These are phyloP conservation scores for Penaeus monodon DNA, from an alignment of 2,888 invertebrate genomes.

Conservation along the genomic window DNA sequence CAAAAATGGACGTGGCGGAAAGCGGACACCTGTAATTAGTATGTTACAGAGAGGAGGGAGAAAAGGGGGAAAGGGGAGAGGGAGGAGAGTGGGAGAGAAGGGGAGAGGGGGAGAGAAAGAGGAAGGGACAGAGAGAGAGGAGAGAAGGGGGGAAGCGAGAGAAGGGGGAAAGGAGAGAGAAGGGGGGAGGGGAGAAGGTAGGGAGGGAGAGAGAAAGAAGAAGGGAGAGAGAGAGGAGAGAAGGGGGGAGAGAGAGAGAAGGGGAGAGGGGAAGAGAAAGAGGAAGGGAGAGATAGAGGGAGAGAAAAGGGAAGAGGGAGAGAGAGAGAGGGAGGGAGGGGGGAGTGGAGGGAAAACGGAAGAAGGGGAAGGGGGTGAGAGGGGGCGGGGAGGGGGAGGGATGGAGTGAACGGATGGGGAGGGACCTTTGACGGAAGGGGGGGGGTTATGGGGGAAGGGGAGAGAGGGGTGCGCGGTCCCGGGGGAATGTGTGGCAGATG, in stretches of 20 bases:
- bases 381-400: too few species aligned
- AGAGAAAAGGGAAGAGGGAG: background rate
- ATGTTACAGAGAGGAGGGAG: constrained; percentile 3
- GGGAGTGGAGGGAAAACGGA: background rate
- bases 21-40: background rate
- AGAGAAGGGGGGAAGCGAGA: background rate
- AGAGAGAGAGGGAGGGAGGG: background rate
- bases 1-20: background rate
- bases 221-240: background rate
- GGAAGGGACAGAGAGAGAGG: too few species aligned
- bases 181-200: too few species aligned
- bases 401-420: too few species aligned
- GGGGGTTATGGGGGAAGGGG: too few species aligned
- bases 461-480: background rate
- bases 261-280: background rate
- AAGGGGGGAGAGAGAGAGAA: background rate
- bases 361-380: background rate
- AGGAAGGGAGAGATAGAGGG: background rate
- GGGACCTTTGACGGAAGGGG: too few species aligned
- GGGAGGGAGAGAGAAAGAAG: background rate
- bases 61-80: background rate
- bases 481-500: background rate
- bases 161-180: background rate
- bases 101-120: background rate
- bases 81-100: background rate